Evolutionary conservation across 2,113 vertebrate genomes (phyloP).

Genomic region (Anthoscopus minutus): DNA sequence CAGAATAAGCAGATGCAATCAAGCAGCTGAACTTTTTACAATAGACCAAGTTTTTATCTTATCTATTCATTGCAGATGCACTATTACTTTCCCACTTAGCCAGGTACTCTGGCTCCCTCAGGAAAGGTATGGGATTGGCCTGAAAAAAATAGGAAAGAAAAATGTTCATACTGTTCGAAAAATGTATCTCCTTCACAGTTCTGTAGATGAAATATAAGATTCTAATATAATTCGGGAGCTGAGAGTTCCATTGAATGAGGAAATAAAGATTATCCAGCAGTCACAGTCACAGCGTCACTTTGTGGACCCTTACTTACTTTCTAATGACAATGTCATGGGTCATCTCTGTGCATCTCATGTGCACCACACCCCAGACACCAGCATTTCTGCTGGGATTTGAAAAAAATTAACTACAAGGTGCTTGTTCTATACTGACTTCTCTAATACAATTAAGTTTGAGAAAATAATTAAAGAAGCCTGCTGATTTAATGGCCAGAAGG

Average conservation of each 20-base stretch:
- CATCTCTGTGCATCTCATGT: not conserved
- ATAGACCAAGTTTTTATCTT: constrained; percentile 5
- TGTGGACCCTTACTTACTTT: not conserved
- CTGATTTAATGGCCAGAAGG: not conserved
- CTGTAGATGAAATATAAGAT: not conserved
- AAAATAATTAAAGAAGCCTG: not conserved
- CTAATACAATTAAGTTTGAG: not conserved
- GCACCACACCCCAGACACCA: not conserved
- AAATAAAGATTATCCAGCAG: not conserved
- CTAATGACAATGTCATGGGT: not conserved
- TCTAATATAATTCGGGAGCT: not conserved
- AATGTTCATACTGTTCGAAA: not conserved
- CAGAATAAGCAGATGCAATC: constrained; percentile 32
- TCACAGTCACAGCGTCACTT: not conserved
- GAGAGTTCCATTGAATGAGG: not conserved
- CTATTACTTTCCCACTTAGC: constrained; percentile 10
- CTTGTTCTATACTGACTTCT: not conserved
- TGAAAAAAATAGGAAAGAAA: not conserved
- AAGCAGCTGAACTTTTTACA: not conserved
- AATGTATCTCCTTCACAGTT: not conserved
- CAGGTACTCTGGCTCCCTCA: not conserved
- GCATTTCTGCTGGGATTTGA: not conserved
- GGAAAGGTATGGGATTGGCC: not conserved
- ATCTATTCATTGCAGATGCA: not conserved
- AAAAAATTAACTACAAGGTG: not conserved